Evolutionary conservation across 2,888 invertebrate genomes (phyloP).

Genomic region (Brachyptera risi): DNA sequence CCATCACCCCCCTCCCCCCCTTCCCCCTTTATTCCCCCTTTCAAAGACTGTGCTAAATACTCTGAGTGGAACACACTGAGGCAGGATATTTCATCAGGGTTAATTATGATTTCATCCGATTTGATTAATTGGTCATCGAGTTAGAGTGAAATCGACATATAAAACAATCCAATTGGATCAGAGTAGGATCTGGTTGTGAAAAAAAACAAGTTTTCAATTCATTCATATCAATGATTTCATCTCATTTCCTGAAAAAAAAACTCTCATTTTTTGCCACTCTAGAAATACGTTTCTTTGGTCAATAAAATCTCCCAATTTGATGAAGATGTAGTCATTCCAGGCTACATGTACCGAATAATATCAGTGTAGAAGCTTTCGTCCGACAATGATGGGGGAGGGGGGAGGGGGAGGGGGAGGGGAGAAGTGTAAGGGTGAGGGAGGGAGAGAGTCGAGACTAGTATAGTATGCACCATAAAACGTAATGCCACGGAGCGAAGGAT

Average conservation of each 20-base stretch:
- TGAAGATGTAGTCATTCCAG: neutral
- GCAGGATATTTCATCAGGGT: neutral
- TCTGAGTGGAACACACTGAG: neutral
- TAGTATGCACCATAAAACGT: slow-evolving; percentile 15
- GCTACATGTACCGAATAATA: neutral
- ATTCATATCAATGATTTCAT: too few relatives aligned
- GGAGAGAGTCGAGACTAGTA: too few relatives aligned
- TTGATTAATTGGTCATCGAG: neutral
- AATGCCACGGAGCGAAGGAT: slow-evolving; percentile 8
- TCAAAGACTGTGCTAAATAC: neutral
- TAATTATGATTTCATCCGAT: slow-evolving; percentile 9
- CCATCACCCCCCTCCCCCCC: too few relatives aligned
- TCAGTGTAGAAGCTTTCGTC: neutral
- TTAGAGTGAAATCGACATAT: neutral
- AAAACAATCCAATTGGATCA: neutral
- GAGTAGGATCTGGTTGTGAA: too few relatives aligned
- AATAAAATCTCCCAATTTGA: slow-evolving; percentile 7
- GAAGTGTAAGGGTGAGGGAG: neutral
- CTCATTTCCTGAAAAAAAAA: neutral
- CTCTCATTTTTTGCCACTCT: slow-evolving; percentile 5
- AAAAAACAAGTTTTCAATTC: too few relatives aligned
- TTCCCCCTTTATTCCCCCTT: too few relatives aligned
- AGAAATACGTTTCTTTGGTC: slow-evolving; percentile 1
- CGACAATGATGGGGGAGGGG: neutral
- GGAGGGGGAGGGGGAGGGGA: neutral